These are phyloP conservation scores for Penaeus monodon DNA, from an alignment of 2,888 invertebrate genomes.

Conservation along the genomic window DNA sequence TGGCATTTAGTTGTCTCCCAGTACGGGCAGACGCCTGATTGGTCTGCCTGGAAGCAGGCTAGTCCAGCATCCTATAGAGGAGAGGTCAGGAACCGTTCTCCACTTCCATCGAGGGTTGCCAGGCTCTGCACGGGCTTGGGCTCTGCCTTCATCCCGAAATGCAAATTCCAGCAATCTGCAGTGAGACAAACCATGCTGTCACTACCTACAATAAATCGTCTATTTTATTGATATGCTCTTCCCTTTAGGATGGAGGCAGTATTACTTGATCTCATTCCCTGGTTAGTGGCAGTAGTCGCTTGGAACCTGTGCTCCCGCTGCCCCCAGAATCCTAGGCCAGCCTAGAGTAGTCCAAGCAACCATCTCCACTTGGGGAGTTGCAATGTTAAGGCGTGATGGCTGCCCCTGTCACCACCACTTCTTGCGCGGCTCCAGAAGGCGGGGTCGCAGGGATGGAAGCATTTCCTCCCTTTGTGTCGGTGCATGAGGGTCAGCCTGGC, in stretches of 20 bases:
- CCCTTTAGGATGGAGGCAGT: slow-evolving; percentile 23
- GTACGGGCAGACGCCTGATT: slow-evolving; percentile 19
- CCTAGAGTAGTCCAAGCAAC: slow-evolving; percentile 22
- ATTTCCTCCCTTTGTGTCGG: neutral
- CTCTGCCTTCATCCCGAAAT: neutral
- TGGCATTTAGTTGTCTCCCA: slow-evolving; percentile 27
- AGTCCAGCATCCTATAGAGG: slow-evolving; percentile 26
- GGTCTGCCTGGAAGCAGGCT: slow-evolving; percentile 57
- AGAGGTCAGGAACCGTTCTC: slow-evolving; percentile 16
- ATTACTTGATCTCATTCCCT: slow-evolving; percentile 40
- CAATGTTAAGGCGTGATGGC: slow-evolving; percentile 11
- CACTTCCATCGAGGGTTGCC: slow-evolving; percentile 10
- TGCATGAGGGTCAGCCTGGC: slow-evolving; percentile 13
- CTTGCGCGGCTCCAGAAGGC: neutral
- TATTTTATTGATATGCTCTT: neutral
- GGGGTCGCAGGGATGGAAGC: slow-evolving; percentile 3
- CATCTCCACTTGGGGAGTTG: slow-evolving; percentile 6
- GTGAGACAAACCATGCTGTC: neutral
- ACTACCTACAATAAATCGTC: too few relatives aligned
- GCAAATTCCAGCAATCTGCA: neutral
- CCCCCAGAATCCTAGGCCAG: slow-evolving; percentile 26
- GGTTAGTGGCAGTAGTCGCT: slow-evolving; percentile 35
- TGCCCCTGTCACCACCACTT: neutral
- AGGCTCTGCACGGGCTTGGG: slow-evolving; percentile 31
- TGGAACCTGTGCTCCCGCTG: slow-evolving; percentile 13